Percentiles rank a stretch among this genome's conserved stretches.
Evolutionary conservation across 2,113 vertebrate genomes (phyloP).

Genomic region (Burhinus oedicnemus): DNA sequence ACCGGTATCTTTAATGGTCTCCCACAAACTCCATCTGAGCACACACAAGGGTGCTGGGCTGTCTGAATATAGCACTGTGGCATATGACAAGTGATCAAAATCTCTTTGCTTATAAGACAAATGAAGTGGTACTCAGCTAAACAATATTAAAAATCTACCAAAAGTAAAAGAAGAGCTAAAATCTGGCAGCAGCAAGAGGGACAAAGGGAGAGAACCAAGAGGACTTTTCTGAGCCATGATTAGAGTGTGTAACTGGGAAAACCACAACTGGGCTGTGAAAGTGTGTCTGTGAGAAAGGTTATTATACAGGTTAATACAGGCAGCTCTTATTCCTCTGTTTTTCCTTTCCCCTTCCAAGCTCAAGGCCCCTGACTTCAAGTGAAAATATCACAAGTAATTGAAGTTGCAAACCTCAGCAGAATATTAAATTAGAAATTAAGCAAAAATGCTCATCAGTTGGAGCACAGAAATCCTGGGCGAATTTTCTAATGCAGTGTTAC

Average conservation of each 20-base stretch:
- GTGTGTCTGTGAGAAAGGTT: not conserved
- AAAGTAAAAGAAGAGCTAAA: not conserved
- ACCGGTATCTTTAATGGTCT: not conserved
- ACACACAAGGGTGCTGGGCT: not conserved
- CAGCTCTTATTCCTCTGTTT: not conserved
- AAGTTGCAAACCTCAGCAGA: constrained; percentile 39
- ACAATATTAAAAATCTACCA: not conserved
- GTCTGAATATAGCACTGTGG: not conserved
- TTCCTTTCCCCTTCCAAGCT: not conserved
- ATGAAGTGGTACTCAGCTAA: not conserved
- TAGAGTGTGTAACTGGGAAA: not conserved
- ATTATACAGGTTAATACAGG: not conserved
- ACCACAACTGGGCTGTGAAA: not conserved
- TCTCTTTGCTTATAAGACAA: not conserved
- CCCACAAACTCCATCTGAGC: not conserved
- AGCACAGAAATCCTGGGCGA: constrained; percentile 30
- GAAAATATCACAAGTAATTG: constrained; percentile 54
- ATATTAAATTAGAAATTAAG: constrained; percentile 67
- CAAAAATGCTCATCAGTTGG: constrained; percentile 24
- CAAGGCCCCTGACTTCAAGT: not conserved
- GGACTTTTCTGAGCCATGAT: not conserved
- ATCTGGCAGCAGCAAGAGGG: not conserved
- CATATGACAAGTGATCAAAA: not conserved
- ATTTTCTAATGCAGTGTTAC: constrained; percentile 32
- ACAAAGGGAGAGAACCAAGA: not conserved